Conservation (phyloP, 2,888 invertebrate genomes). For the Calameuta idolon region DNA sequence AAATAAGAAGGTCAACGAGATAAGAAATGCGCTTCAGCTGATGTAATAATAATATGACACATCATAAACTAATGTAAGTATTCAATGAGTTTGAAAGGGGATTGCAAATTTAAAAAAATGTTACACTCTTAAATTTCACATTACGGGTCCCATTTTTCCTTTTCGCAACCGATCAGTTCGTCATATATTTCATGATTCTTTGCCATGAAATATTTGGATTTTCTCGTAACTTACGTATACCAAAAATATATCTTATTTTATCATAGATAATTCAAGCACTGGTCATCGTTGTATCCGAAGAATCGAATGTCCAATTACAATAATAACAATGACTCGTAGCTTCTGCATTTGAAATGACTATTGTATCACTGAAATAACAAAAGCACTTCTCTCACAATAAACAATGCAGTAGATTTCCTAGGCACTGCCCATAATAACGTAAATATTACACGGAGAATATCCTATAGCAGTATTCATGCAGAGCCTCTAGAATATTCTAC, state of each 20-base stretch:
- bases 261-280: background rate
- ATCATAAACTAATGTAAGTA: too few relatives aligned
- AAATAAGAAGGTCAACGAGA: too few relatives aligned
- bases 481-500: background rate
- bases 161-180: too few relatives aligned
- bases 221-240: too few relatives aligned
- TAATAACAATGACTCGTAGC: background rate
- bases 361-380: background rate
- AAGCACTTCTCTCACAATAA: background rate
- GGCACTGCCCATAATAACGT: background rate
- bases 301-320: background rate
- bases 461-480: background rate
- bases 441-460: background rate
- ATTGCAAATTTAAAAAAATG: too few relatives aligned
- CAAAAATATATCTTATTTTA: background rate
- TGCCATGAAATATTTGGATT: too few relatives aligned
- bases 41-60: too few relatives aligned
- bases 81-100: too few relatives aligned
- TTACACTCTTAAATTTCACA: too few relatives aligned
- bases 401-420: background rate
- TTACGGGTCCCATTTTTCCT: too few relatives aligned
- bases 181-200: too few relatives aligned
- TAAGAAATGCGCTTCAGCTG: too few relatives aligned
- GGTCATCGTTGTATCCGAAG: background rate
- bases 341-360: background rate